Conservation (phyloP, 2,113 vertebrate species). For the Zapus hudsonius region DNA sequence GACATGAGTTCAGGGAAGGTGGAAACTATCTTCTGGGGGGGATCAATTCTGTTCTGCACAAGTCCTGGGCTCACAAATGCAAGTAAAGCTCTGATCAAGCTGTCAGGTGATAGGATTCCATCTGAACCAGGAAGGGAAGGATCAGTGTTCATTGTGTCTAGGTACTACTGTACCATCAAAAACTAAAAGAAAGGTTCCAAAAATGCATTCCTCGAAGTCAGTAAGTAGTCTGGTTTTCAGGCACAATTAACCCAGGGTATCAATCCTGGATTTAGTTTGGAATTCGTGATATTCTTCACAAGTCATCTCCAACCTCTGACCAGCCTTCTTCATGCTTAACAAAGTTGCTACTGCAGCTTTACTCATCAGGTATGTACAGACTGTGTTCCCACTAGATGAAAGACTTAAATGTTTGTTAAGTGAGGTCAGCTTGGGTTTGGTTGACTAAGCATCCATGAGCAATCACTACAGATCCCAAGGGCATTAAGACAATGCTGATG, state of each 20-base stretch:
- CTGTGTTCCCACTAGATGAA: neutral
- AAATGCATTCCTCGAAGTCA: neutral
- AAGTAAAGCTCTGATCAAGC: no score
- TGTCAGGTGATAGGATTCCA: neutral
- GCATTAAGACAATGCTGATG: neutral
- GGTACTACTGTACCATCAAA: neutral
- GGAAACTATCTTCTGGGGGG: neutral
- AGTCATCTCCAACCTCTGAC: neutral
- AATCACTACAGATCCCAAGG: neutral
- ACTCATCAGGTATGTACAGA: neutral
- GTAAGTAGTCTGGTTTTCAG: neutral
- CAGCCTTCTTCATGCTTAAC: neutral
- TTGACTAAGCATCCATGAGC: neutral
- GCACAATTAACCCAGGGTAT: neutral
- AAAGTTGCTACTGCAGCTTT: neutral
- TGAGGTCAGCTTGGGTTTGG: neutral
- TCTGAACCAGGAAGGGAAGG: neutral
- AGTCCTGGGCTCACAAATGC: neutral
- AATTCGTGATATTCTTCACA: neutral
- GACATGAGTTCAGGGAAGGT: neutral
- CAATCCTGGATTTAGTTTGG: neutral
- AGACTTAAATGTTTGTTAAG: neutral
- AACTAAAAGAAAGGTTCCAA: neutral
- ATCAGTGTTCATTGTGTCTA: neutral
- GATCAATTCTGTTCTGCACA: neutral